Conservation (phyloP, 2,797 vertebrate species). For the Brachyrhaphis roseni region DNA sequence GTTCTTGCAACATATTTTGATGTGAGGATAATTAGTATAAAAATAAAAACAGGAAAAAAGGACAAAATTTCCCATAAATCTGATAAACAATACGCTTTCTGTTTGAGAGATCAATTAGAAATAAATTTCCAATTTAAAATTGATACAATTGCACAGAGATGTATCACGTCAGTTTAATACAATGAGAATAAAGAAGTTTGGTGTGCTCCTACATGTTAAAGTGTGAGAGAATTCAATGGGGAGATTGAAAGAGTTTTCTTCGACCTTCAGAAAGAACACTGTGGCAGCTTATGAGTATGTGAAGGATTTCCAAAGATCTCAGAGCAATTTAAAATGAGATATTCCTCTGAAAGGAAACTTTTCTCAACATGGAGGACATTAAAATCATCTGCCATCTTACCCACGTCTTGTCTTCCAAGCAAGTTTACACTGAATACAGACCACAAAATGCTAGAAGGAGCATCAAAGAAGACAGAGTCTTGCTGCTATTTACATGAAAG, state of each 20-base stretch:
- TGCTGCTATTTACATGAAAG: neutral
- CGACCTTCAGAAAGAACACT: neutral
- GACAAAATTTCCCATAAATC: neutral
- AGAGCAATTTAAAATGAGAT: neutral
- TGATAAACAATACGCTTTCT: neutral
- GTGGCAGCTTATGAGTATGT: neutral
- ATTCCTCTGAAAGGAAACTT: neutral
- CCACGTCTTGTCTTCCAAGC: neutral
- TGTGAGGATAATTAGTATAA: neutral
- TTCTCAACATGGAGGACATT: neutral
- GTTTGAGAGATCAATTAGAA: neutral
- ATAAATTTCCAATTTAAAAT: neutral
- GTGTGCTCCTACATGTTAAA: neutral
- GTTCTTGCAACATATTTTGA: neutral
- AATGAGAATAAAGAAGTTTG: neutral
- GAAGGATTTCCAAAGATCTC: neutral
- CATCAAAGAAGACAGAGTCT: neutral
- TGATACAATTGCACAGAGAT: neutral
- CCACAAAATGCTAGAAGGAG: neutral
- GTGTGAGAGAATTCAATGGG: neutral
- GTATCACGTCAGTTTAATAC: neutral
- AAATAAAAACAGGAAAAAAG: neutral
- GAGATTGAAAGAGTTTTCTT: neutral
- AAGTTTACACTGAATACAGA: neutral
- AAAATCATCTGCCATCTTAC: neutral